Evolutionary conservation across 2,888 invertebrate species (phyloP).

Genomic region (Coecobrya sp.): DNA sequence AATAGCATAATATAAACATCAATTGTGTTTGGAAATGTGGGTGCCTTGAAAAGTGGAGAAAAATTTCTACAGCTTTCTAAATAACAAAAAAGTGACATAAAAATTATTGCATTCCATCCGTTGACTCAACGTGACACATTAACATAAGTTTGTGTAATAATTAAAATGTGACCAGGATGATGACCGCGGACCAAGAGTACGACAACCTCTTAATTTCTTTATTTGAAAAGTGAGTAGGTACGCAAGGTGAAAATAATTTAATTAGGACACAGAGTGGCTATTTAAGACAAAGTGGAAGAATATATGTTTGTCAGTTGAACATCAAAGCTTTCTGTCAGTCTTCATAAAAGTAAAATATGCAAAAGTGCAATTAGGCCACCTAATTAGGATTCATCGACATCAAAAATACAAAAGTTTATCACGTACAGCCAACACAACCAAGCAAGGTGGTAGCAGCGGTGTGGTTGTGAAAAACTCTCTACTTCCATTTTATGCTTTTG

Average conservation of each 20-base stretch:
- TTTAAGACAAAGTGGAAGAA: background rate
- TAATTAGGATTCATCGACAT: constrained; percentile 46
- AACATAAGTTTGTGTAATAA: background rate
- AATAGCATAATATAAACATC: constrained; percentile 2
- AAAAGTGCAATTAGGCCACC: constrained; percentile 33
- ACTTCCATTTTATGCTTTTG: background rate
- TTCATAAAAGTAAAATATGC: background rate
- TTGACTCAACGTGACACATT: background rate
- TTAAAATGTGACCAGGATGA: background rate
- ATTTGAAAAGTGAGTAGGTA: background rate
- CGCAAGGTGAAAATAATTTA: constrained; percentile 1
- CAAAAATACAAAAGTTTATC: background rate
- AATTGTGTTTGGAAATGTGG: background rate
- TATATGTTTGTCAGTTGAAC: background rate
- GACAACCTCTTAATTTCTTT: background rate
- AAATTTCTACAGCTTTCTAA: background rate
- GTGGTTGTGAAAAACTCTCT: background rate
- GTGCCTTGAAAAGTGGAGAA: background rate
- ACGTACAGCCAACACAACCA: background rate
- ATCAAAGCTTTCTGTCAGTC: background rate
- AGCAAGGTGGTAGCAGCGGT: background rate
- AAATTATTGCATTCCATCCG: background rate
- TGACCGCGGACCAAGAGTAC: background rate
- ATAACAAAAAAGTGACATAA: constrained; percentile 14
- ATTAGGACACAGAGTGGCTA: constrained; percentile 3